Percentiles rank a stretch among this genome's conserved stretches.
phyloP scores from a whole-genome alignment of 2,888 invertebrate species.

The Halocaridina rubra region DNA sequence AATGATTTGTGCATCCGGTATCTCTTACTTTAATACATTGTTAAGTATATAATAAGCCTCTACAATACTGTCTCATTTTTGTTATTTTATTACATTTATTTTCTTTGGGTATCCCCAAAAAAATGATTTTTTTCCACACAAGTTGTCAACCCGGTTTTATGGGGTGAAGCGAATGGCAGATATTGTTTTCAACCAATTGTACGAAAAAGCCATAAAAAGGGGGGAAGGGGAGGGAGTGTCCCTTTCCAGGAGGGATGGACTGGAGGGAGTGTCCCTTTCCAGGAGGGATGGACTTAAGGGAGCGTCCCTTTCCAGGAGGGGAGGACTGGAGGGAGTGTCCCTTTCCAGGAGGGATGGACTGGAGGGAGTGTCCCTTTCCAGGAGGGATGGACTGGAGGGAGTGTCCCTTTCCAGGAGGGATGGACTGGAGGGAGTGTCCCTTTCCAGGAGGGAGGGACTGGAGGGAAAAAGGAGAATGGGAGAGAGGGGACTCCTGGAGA shows the following conservation, averaged over 20 bases:
- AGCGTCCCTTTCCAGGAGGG: too few relatives aligned
- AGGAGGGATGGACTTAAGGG: background rate
- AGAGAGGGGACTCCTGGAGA: too few relatives aligned
- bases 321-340: too few relatives aligned
- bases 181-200: conserved; percentile 56
- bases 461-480: background rate
- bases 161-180: conserved; percentile 45
- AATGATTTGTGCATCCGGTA: background rate
- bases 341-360: too few relatives aligned
- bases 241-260: background rate
- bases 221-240: too few relatives aligned
- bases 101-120: background rate
- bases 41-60: too few relatives aligned
- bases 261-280: background rate
- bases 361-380: conserved; percentile 11
- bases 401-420: background rate
- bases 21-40: too few relatives aligned
- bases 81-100: background rate
- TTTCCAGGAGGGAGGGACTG: background rate
- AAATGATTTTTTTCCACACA: conserved; percentile 20
- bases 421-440: background rate
- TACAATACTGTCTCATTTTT: background rate
- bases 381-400: conserved; percentile 28
- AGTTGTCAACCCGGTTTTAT: conserved; percentile 47
- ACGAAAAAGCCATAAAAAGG: conserved; percentile 35